These are phyloP conservation scores for Condylura cristata DNA, from an alignment of 2,113 vertebrate species.

Conservation along the genomic window DNA sequence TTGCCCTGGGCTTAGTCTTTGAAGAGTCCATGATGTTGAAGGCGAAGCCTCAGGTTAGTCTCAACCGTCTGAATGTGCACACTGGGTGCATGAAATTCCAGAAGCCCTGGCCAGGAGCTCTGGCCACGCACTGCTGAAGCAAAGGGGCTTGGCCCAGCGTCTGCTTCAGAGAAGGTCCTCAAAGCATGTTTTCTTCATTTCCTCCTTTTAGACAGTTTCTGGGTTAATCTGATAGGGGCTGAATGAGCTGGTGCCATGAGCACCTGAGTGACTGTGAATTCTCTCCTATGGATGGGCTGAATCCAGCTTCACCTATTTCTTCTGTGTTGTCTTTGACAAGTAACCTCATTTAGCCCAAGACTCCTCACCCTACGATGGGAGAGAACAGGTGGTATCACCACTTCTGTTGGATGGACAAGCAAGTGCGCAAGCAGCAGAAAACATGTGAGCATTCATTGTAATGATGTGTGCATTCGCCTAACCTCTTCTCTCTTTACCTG, in stretches of 20 bases:
- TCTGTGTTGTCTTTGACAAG: not conserved
- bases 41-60: not conserved
- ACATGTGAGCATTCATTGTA: not conserved
- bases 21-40: not conserved
- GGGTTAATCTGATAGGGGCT: not conserved
- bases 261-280: not conserved
- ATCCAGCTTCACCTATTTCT: too few species aligned
- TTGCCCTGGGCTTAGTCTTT: not conserved
- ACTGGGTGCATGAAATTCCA: not conserved
- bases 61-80: not conserved
- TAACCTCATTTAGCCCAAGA: not conserved
- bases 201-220: not conserved
- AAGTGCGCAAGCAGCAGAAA: not conserved
- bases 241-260: not conserved
- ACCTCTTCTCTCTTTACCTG: not conserved
- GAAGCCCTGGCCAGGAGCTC: not conserved
- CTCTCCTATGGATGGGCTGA: accelerated
- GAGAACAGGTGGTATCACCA: not conserved
- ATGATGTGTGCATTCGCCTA: too few species aligned
- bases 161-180: not conserved
- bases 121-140: not conserved
- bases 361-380: not conserved
- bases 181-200: not conserved
- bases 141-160: not conserved
- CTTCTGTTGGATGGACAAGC: not conserved